Conservation (phyloP, 2,888 invertebrate species). For the Drosophila monieri region DNA sequence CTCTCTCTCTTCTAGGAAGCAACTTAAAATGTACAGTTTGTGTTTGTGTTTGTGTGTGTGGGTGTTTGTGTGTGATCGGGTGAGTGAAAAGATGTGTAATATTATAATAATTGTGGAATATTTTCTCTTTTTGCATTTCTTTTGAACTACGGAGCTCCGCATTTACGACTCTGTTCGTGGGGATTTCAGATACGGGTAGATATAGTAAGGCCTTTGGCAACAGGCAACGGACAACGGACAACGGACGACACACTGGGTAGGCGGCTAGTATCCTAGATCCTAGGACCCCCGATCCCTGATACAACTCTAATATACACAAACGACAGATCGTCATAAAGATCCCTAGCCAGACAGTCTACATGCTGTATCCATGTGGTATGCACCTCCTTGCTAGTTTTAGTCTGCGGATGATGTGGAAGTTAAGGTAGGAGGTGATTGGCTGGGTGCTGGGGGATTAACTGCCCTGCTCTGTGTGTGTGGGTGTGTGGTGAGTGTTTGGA, state of each 20-base stretch:
- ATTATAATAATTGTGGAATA: constrained; percentile 7
- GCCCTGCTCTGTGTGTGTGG: constrained; percentile 18
- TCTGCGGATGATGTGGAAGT: constrained; percentile 33
- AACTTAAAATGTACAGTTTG: constrained; percentile 48
- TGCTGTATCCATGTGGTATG: not conserved
- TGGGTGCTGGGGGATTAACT: constrained; percentile 11
- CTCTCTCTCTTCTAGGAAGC: constrained; percentile 27
- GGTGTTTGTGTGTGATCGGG: constrained; percentile 5
- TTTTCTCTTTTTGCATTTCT: constrained; percentile 3
- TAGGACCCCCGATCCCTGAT: constrained; percentile 22
- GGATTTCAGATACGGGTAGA: constrained; percentile 7
- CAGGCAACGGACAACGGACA: constrained; percentile 5
- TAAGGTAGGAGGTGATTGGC: constrained; percentile 3
- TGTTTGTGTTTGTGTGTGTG: constrained; percentile 38
- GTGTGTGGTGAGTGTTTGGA: constrained; percentile 1
- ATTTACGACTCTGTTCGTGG: constrained; percentile 29
- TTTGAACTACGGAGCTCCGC: constrained; percentile 20
- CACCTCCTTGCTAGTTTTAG: constrained; percentile 20
- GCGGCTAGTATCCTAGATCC: constrained; percentile 2
- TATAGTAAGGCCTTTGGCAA: not conserved
- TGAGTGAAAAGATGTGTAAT: constrained; percentile 3
- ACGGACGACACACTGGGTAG: constrained; percentile 30
- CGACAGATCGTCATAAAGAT: constrained; percentile 35
- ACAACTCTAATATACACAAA: constrained; percentile 22
- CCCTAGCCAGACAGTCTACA: constrained; percentile 20